A percentile compares a stretch with the other conserved stretches of the same genome.
Evolutionary conservation across 2,797 vertebrate species (phyloP).

Genomic region (Notolabrus celidotus): DNA sequence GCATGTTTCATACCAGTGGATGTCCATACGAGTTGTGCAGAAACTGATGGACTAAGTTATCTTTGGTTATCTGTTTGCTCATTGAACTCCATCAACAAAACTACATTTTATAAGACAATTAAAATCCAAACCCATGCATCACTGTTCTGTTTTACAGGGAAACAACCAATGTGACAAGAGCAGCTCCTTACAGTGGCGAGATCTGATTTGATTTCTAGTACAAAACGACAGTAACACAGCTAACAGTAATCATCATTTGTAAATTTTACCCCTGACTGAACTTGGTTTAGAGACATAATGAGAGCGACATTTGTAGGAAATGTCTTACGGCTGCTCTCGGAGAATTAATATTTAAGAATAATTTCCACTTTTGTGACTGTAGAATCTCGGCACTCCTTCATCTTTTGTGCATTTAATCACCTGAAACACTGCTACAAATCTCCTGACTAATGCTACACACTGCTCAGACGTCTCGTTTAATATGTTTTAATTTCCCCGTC

Average conservation of each 20-base stretch:
- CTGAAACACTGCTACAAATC: constrained; percentile 40
- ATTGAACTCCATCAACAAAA: too few species aligned
- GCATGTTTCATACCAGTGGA: too few species aligned
- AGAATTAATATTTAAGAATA: constrained; percentile 36
- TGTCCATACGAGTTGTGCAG: too few species aligned
- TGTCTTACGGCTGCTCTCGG: constrained; percentile 1
- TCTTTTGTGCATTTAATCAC: constrained; percentile 55
- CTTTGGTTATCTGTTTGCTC: too few species aligned
- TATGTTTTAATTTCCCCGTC: constrained; percentile 48
- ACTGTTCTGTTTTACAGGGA: neutral
- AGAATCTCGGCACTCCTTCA: constrained; percentile 23
- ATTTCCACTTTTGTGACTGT: constrained; percentile 27
- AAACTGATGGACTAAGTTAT: too few species aligned
- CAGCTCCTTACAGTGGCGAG: neutral
- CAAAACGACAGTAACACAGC: constrained; percentile 11
- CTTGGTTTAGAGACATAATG: constrained; percentile 16
- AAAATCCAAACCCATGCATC: too few species aligned
- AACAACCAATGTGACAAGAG: constrained; percentile 10
- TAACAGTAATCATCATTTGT: constrained; percentile 18
- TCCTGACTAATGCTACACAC: constrained; percentile 26
- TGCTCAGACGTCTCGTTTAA: constrained; percentile 43
- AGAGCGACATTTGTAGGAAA: constrained; percentile 10
- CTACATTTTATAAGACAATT: too few species aligned
- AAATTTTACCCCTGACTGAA: constrained; percentile 39
- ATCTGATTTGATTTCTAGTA: constrained; percentile 13